A percentile compares a stretch with the other conserved stretches of the same genome.
phyloP scores from a whole-genome alignment of 92 coral and sea anemone genomes.

The Porites rus region DNA sequence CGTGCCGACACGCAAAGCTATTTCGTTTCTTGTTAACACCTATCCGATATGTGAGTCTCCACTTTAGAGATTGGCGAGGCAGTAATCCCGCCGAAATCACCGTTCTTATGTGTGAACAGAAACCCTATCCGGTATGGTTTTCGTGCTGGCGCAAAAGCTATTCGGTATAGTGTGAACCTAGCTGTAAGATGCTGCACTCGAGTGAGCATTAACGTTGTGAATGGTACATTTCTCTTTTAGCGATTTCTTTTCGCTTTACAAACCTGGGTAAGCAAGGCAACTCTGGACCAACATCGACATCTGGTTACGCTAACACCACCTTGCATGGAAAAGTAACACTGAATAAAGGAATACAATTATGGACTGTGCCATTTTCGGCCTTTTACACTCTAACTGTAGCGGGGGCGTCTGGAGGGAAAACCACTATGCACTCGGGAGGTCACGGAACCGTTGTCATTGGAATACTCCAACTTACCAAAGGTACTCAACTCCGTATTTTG shows the following conservation, averaged over 20 bases:
- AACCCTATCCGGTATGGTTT: no score
- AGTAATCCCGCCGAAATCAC: no score
- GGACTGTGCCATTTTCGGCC: conserved; percentile 72
- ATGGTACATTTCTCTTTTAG: background rate
- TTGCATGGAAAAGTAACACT: conserved; percentile 50
- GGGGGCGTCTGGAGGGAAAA: conserved; percentile 73
- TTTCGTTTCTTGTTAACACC: no score
- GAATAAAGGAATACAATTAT: conserved; percentile 61
- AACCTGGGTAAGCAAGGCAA: conserved; percentile 49
- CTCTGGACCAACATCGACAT: conserved; percentile 52
- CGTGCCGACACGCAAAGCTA: no score
- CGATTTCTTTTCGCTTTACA: conserved; percentile 18
- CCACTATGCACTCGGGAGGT: background rate
- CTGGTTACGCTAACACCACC: conserved; percentile 51
- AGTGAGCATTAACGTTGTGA: background rate
- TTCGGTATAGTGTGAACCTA: no score
- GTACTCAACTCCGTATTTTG: conserved; percentile 43
- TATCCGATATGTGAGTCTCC: no score
- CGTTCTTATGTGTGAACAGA: no score
- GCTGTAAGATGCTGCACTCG: no score
- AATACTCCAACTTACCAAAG: conserved; percentile 34
- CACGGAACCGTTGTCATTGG: conserved; percentile 57
- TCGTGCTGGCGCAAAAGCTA: no score
- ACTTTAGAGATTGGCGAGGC: no score
- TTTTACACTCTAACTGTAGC: conserved; percentile 45